Base-by-base conservation (phyloP, 1,140 invertebrate species). In the Drosophila lacertosa region DNA sequence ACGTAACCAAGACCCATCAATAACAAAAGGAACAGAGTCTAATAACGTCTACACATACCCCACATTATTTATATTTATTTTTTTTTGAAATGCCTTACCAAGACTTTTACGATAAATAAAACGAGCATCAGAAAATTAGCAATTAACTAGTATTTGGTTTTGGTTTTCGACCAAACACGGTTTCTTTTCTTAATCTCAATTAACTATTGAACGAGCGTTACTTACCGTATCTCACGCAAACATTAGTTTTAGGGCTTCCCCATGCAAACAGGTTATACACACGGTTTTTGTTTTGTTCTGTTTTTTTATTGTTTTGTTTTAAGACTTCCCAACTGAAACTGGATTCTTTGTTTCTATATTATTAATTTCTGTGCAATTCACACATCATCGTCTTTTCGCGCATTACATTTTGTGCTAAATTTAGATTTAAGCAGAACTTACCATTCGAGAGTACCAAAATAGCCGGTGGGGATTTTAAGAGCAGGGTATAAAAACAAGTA, bases 171-270 rank as follows among this genome's bases (percentile, higher is more conserved):
- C n/a, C n/a, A n/a, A n/a, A n/a, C n/a, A n/a, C n/a, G n/a, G 11
- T 16, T 48, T 48, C 9, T 13, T 32, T 6, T 42, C 7, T 42
- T 7, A 1, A 15, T 10, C 18, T n/a, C 2, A 3, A 3, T 10
- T 53, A 39, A 39, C n/a, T 53, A 13, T 53, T 37, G 20, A 3
- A 3, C 39, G 20, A 15, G 20, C 2, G 6, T 53, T 26, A 26
- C 35, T 40, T 39, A 39, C 20, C 35, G 24, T 18, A 42, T 9
- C 37, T n/a, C 7, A 55, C 42, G 9, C 22, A n/a, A 47, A 47
- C 15, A 62, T 29, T n/a, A 35, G 16, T 54, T 63, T 63, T 45
- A 40, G 58, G 39, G 24, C 37, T 69, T 63, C 48, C 48, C 66
- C 29, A 45, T 48, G 7, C 10, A 63, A 32, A 48, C 65, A 68